These are phyloP conservation scores for Megaleporinus macrocephalus DNA, from an alignment of 2,113 vertebrate genomes.

Conservation along the genomic window DNA sequence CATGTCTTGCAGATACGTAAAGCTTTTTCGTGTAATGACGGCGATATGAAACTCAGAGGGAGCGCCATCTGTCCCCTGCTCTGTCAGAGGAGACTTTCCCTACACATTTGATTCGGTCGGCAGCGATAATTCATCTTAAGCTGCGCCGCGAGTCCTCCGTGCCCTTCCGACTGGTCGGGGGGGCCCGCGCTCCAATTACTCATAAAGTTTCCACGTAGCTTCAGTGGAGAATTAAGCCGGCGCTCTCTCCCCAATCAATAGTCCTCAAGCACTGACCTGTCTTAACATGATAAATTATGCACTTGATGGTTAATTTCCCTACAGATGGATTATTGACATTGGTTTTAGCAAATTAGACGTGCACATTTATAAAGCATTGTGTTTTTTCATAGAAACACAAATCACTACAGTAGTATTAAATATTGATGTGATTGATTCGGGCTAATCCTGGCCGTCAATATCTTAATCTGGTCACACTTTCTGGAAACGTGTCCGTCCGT, in stretches of 20 bases:
- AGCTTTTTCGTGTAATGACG: slow-evolving; percentile 1
- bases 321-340: slow-evolving; percentile 54
- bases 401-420: slow-evolving; percentile 38
- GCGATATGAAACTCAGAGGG: slow-evolving; percentile 20
- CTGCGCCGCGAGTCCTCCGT: slow-evolving; percentile 42
- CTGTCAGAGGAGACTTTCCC: slow-evolving; percentile 45
- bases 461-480: slow-evolving; percentile 4
- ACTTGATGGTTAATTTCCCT: slow-evolving; percentile 56
- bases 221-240: slow-evolving; percentile 56
- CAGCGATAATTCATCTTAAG: slow-evolving; percentile 58
- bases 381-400: slow-evolving; percentile 19
- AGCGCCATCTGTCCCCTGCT: slow-evolving; percentile 18
- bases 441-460: slow-evolving; percentile 13
- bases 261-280: slow-evolving; percentile 52
- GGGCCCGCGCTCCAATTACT: slow-evolving; percentile 58
- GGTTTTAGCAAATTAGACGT: slow-evolving; percentile 46
- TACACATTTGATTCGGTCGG: slow-evolving; percentile 46
- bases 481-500: background rate
- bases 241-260: slow-evolving; percentile 56
- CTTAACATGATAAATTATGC: slow-evolving; percentile 57
- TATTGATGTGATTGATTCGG: slow-evolving; percentile 32
- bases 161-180: slow-evolving; percentile 50
- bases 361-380: slow-evolving; percentile 29
- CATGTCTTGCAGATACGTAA: background rate
- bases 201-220: slow-evolving; percentile 53